Percentiles rank a stretch among this genome's conserved stretches.
Conservation (phyloP, 2,797 vertebrate genomes). For the Hapalemur alaotrensis region DNA sequence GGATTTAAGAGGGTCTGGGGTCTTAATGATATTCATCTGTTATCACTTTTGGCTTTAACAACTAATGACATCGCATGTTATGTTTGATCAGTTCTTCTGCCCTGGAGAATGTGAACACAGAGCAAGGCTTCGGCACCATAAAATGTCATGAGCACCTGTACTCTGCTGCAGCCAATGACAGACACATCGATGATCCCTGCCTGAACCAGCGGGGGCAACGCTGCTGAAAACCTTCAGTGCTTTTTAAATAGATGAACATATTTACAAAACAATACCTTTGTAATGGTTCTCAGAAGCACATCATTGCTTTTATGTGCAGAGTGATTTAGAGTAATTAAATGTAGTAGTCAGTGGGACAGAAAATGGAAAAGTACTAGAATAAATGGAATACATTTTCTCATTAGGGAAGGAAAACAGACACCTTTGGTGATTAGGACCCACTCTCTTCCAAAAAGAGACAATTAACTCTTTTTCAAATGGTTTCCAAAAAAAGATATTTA, state of each 20-base stretch:
- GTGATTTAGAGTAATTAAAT: slow-evolving; percentile 81
- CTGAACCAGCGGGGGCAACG: slow-evolving; percentile 25
- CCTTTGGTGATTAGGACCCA: slow-evolving; percentile 73
- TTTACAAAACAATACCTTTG: slow-evolving; percentile 56
- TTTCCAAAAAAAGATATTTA: slow-evolving; percentile 75
- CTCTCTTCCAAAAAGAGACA: slow-evolving; percentile 75
- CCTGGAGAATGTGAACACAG: neutral
- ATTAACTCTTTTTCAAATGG: slow-evolving; percentile 73
- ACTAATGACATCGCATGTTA: neutral
- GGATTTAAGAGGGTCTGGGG: neutral
- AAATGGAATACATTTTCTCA: slow-evolving; percentile 75
- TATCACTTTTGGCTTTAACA: neutral
- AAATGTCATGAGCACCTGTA: too few species aligned
- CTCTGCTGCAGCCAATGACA: neutral
- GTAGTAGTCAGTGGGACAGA: slow-evolving; percentile 71
- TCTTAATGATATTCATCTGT: neutral
- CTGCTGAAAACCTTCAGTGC: slow-evolving; percentile 64
- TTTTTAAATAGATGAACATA: slow-evolving; percentile 71
- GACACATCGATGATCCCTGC: neutral
- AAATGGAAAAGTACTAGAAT: slow-evolving; percentile 77
- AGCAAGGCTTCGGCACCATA: neutral
- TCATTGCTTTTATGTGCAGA: slow-evolving; percentile 76
- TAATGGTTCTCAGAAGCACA: slow-evolving; percentile 68
- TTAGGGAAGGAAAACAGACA: slow-evolving; percentile 76
- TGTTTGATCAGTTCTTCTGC: neutral